Percentiles rank a stretch among this genome's conserved stretches.
phyloP scores from a whole-genome alignment of 2,888 invertebrate genomes.

The Strigamia transsilvanica region DNA sequence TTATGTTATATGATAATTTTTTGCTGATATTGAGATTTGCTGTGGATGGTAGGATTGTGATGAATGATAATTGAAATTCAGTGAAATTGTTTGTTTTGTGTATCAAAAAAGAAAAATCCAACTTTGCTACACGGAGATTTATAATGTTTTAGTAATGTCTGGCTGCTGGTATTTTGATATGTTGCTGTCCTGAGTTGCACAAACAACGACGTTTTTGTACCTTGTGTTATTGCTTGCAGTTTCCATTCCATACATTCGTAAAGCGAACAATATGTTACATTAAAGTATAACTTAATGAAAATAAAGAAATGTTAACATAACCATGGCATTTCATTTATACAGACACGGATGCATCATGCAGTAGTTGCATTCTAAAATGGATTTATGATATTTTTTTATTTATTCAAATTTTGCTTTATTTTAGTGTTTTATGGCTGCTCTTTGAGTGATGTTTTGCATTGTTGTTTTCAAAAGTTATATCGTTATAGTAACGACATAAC shows the following conservation, averaged over 20 bases:
- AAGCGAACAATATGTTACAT: too few relatives aligned
- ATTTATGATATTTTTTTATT: too few relatives aligned
- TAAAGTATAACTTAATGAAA: too few relatives aligned
- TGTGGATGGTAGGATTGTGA: not conserved
- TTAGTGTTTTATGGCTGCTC: too few relatives aligned
- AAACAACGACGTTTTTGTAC: not conserved
- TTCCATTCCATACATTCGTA: not conserved
- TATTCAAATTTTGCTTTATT: too few relatives aligned
- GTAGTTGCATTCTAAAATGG: too few relatives aligned
- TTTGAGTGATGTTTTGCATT: too few relatives aligned
- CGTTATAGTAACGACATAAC: too few relatives aligned
- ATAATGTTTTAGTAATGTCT: slow-evolving; percentile 4
- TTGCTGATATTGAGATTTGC: not conserved
- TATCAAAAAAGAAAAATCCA: not conserved
- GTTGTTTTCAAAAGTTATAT: too few relatives aligned
- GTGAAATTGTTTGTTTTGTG: not conserved
- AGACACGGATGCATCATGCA: too few relatives aligned
- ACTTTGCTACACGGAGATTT: not conserved
- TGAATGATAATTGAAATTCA: slow-evolving; percentile 11
- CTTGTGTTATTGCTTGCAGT: not conserved
- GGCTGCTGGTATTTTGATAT: not conserved
- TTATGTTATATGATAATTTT: not conserved
- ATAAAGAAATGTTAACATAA: too few relatives aligned
- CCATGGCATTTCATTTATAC: too few relatives aligned
- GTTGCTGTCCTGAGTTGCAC: not conserved